Evolutionary conservation across 2,888 invertebrate genomes (phyloP).

Genomic region (Acanthosepion pharaonis): DNA sequence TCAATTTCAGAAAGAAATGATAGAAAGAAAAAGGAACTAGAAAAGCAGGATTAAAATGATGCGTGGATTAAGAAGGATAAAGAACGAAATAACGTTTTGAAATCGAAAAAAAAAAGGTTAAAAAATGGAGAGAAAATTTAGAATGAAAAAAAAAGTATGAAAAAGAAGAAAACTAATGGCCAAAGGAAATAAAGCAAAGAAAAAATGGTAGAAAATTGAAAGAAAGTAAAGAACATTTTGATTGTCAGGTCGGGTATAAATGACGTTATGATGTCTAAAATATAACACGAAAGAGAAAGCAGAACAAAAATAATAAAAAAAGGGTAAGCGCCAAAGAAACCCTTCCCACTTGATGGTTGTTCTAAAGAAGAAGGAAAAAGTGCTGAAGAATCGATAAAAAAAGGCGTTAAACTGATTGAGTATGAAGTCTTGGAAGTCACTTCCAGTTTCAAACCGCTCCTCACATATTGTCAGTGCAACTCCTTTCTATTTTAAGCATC

Average conservation of each 20-base stretch:
- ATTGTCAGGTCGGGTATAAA: neutral
- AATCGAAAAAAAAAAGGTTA: too few species aligned
- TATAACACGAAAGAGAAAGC: neutral
- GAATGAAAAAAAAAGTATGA: neutral
- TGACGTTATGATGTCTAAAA: neutral
- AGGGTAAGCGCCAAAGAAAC: neutral
- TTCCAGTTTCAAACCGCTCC: neutral
- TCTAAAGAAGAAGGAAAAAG: neutral
- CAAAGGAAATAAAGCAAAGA: neutral
- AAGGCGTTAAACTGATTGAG: conserved; percentile 9
- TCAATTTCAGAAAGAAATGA: neutral
- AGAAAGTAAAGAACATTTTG: neutral
- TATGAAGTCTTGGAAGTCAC: neutral
- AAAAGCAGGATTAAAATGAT: too few species aligned
- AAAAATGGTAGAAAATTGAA: neutral
- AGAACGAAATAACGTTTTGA: too few species aligned
- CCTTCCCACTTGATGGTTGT: neutral
- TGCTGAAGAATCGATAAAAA: neutral
- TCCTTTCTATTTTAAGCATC: neutral
- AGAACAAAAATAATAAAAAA: neutral
- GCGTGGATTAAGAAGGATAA: too few species aligned
- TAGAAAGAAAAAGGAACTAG: neutral
- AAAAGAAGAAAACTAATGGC: neutral
- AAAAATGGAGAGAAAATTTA: neutral
- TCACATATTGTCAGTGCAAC: neutral